These are phyloP conservation scores for Haemorhous mexicanus DNA, from an alignment of 2,113 vertebrate genomes.

Conservation along the genomic window DNA sequence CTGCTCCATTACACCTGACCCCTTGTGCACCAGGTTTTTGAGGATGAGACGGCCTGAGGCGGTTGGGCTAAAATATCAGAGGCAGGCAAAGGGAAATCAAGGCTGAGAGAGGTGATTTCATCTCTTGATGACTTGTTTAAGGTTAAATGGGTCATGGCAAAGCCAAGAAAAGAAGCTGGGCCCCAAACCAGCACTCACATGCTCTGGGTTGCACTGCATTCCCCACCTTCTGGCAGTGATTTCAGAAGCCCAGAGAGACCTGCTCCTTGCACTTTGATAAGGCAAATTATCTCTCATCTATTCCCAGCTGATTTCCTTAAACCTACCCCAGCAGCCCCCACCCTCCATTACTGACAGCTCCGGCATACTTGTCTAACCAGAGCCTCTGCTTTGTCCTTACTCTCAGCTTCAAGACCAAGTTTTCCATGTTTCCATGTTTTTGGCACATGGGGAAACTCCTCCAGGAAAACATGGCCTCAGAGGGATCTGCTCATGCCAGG, in stretches of 20 bases:
- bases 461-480: not conserved
- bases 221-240: constrained; percentile 15
- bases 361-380: constrained; percentile 32
- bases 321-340: constrained; percentile 19
- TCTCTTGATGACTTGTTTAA: not conserved
- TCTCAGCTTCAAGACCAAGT: not conserved
- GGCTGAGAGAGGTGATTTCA: not conserved
- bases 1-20: not conserved
- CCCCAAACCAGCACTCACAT: not conserved
- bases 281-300: constrained; percentile 34
- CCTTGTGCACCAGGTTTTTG: not conserved
- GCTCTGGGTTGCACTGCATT: not conserved
- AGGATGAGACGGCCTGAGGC: not conserved
- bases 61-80: not conserved
- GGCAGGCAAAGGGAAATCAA: not conserved
- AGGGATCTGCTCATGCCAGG: not conserved
- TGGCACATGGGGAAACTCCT: not conserved
- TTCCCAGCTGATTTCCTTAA: constrained; percentile 42
- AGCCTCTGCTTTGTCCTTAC: constrained; percentile 22
- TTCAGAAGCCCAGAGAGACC: constrained; percentile 8
- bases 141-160: not conserved
- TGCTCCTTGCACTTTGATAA: constrained; percentile 21
- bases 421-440: not conserved
- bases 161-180: not conserved
- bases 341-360: not conserved